A percentile compares a stretch with the other conserved stretches of the same genome.
Evolutionary conservation across 30 jellyfish, hydroid and myxozoan genomes (phyloP).

Genomic region (Aurelia aurita complex sp. Pacific): DNA sequence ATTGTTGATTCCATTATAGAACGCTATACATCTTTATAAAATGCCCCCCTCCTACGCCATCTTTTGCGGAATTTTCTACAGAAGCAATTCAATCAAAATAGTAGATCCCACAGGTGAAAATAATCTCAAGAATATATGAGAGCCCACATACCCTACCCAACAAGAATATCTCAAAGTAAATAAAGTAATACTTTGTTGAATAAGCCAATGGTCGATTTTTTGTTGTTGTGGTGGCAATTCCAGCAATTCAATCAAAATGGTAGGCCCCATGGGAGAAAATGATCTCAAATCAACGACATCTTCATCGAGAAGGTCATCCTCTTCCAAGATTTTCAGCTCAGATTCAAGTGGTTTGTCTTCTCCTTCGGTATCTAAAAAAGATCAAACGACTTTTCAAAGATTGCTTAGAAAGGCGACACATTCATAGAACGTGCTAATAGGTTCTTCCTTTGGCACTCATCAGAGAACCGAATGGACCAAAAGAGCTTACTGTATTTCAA

Average conservation of each 20-base stretch:
- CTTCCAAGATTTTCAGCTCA: conserved; percentile 29
- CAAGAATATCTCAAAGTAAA: too few relatives aligned
- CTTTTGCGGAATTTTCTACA: too few relatives aligned
- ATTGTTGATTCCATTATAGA: too few relatives aligned
- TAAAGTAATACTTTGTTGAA: conserved; percentile 80
- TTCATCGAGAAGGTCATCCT: conserved; percentile 75
- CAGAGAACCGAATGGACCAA: too few relatives aligned
- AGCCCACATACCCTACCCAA: too few relatives aligned
- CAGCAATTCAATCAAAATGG: conserved; percentile 77
- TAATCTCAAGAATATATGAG: conserved; percentile 41
- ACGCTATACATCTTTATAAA: too few relatives aligned
- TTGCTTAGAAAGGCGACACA: too few relatives aligned
- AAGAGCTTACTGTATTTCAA: too few relatives aligned
- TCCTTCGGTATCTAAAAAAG: conserved; percentile 8
- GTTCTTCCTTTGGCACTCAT: too few relatives aligned
- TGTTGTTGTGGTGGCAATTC: conserved; percentile 96
- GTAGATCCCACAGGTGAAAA: conserved; percentile 86
- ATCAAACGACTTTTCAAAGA: neutral
- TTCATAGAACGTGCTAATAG: too few relatives aligned
- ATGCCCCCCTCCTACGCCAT: too few relatives aligned
- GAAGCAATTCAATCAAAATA: conserved; percentile 69
- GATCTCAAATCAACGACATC: conserved; percentile 88
- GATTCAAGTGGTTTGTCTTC: conserved; percentile 38
- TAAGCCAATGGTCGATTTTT: conserved; percentile 71
- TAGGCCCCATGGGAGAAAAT: conserved; percentile 85